These are phyloP conservation scores for Carterocephalus palaemon DNA, from an alignment of 2,888 invertebrate genomes.

Conservation along the genomic window DNA sequence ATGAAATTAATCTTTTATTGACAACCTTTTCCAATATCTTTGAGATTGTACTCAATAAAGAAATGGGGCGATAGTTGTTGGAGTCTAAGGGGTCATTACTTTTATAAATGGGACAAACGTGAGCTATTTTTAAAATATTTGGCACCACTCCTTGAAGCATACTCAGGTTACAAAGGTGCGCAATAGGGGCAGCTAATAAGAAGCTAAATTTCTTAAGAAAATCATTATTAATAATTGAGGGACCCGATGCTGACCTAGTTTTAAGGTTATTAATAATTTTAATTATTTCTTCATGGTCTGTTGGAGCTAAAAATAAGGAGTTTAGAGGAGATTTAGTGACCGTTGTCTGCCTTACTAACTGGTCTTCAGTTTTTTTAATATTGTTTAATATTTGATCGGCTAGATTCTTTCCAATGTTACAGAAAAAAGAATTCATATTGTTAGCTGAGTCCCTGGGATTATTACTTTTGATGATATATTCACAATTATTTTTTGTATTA, in stretches of 20 bases:
- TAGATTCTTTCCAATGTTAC: no score
- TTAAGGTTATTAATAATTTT: not conserved
- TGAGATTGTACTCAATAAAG: no score
- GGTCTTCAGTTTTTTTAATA: no score
- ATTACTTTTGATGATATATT: not conserved
- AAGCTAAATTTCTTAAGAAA: not conserved
- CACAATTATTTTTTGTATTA: not conserved
- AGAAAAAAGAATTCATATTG: no score
- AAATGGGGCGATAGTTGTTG: no score
- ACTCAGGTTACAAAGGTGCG: not conserved
- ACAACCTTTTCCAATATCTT: not conserved
- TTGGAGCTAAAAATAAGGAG: not conserved
- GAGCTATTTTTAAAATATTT: no score
- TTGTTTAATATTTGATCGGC: no score
- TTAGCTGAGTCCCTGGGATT: not conserved
- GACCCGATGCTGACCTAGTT: not conserved
- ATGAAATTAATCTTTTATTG: not conserved
- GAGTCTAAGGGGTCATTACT: no score
- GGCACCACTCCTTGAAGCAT: no score
- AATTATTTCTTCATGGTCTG: not conserved
- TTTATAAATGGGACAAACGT: no score
- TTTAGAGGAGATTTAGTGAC: not conserved
- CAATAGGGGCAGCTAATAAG: not conserved
- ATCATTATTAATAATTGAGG: not conserved
- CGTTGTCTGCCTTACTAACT: no score